Percentiles rank a stretch among this genome's conserved stretches.
Conservation (phyloP, 2,888 invertebrate genomes). For the Diabrotica balteata region DNA sequence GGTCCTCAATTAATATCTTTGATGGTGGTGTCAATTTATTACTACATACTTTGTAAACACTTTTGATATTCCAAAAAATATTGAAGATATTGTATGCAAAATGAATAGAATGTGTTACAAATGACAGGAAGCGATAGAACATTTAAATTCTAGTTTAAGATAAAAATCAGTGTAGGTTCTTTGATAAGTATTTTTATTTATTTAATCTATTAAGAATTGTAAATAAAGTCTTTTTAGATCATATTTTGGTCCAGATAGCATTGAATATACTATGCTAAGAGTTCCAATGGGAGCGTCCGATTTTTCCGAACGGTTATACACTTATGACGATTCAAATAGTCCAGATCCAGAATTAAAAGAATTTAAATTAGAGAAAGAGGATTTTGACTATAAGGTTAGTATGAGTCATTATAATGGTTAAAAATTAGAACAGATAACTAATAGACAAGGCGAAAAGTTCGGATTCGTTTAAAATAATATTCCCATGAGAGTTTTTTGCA, state of each 20-base stretch:
- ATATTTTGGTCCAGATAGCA: conserved; percentile 73
- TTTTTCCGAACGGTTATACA: conserved; percentile 83
- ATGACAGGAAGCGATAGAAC: no score
- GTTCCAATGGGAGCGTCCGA: conserved; percentile 87
- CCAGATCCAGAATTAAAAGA: conserved; percentile 65
- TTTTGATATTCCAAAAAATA: no score
- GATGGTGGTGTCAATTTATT: no score
- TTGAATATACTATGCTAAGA: conserved; percentile 80
- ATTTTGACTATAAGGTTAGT: conserved; percentile 54
- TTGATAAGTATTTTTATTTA: not conserved
- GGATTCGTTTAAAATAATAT: no score
- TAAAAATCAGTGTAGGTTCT: no score
- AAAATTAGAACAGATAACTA: not conserved
- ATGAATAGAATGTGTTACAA: no score
- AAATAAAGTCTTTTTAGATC: conserved; percentile 38
- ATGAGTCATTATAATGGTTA: not conserved
- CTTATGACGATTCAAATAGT: conserved; percentile 70
- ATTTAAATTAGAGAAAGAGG: conserved; percentile 74
- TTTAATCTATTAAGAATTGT: not conserved
- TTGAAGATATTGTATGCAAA: no score
- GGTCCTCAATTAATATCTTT: no score
- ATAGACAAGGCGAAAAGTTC: no score
- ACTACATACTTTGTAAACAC: no score
- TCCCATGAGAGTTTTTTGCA: no score
- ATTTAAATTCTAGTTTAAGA: no score